Evolutionary conservation across 2,113 vertebrate species (phyloP), one percentile per base, ranked within the genome.

Genomic region (Oncorhynchus masou): DNA sequence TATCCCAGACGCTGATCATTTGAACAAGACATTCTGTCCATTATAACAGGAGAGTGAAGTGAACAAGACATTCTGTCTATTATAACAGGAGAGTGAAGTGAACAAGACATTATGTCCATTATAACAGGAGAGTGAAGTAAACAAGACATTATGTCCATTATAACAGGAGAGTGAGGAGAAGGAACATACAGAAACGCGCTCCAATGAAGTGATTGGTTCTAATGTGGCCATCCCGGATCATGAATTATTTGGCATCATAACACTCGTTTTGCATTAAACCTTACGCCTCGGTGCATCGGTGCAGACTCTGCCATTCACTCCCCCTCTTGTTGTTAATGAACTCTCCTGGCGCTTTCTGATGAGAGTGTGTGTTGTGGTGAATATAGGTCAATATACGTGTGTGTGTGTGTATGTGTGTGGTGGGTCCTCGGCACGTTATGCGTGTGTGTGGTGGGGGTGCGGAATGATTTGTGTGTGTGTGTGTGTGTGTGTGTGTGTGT

Each of bases 231-330:
- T 84, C 87, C 70, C 15, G 70, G 65, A 64, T 86, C 87, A 87
- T 91, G 84, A 88, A 91, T 91, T 87, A 91, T 91, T 88, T 79
- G 85, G 66, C 62, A 80, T 59, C 81, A 84, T 84, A 88, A 90
- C 90, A 89, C 83, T 85, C 81, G 84, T 90, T 87, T 83, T 88
- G 80, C 88, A 87, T 90, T 88, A 89, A 83, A 87, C 73, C 84
- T 51, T 80, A 90, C 45, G 83, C 84, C 81, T 34, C 85, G 81
- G 66, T 89, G 88, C 86, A 84, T 86, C 84, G 70, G 82, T 84
- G 79, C 34, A 76, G 74, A 71, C 51, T 70, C 71, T 67, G 73
- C 20, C 65, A 51, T 29, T 49, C 5, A 48, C 68, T 48, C 68
- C 51, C 70, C 49, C 70, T 20, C 70, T 5, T 83, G 83, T 74